A percentile compares a stretch with the other conserved stretches of the same genome.
Evolutionary conservation across 2,797 vertebrate species (phyloP).

Genomic region (Buphagus erythrorhynchus): DNA sequence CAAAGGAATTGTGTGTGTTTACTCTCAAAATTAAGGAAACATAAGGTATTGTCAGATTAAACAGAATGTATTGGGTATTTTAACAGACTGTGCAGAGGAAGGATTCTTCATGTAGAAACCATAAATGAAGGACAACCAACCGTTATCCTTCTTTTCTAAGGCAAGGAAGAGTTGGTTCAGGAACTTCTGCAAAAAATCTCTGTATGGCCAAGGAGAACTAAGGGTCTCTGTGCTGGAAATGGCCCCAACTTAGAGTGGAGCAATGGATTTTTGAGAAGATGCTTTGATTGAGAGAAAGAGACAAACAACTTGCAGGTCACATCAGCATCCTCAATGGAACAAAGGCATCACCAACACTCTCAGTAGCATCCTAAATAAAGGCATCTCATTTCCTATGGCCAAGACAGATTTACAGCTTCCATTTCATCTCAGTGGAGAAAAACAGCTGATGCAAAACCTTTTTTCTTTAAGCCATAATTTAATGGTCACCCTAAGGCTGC

Average conservation of each 20-base stretch:
- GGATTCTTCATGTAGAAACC: neutral
- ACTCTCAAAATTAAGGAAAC: neutral
- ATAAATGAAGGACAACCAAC: neutral
- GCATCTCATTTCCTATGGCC: constrained; percentile 26
- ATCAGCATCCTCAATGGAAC: neutral
- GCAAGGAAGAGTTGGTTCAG: neutral
- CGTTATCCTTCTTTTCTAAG: neutral
- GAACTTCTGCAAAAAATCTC: neutral
- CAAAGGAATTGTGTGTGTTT: neutral
- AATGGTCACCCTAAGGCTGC: constrained; percentile 29
- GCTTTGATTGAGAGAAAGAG: neutral
- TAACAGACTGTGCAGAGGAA: neutral
- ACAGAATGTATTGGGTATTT: neutral
- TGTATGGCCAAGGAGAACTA: neutral
- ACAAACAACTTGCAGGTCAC: neutral
- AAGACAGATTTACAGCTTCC: constrained; percentile 58
- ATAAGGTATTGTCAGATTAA: neutral
- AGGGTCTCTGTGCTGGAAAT: neutral
- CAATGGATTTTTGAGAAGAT: neutral
- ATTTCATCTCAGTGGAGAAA: constrained; percentile 46
- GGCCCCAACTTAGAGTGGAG: neutral
- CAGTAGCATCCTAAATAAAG: constrained; percentile 55
- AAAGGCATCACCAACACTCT: constrained; percentile 1
- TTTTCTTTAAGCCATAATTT: constrained; percentile 54
- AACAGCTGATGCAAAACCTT: constrained; percentile 53